Conservation (phyloP, 1,140 invertebrate species). For the Pseudobourletiella spinata region DNA sequence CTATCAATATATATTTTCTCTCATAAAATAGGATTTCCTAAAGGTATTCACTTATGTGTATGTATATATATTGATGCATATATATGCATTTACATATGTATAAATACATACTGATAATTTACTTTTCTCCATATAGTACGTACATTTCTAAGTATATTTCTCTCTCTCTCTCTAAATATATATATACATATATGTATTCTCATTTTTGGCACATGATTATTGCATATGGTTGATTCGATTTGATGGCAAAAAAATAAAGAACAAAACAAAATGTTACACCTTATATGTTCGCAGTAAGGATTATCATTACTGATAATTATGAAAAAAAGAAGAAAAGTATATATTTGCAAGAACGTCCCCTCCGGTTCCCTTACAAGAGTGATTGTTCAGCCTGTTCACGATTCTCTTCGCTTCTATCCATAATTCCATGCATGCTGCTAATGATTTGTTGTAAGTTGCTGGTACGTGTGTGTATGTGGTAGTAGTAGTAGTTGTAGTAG, state of each 20-base stretch:
- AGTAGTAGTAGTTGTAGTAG: too few relatives aligned
- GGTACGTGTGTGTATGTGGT: too few relatives aligned
- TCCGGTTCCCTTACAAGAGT: too few relatives aligned
- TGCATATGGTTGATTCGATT: not conserved
- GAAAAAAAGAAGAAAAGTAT: not conserved
- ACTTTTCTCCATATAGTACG: not conserved
- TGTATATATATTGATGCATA: too few relatives aligned
- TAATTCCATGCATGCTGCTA: too few relatives aligned
- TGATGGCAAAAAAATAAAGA: not conserved
- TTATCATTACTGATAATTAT: not conserved
- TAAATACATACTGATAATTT: not conserved
- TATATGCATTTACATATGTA: too few relatives aligned
- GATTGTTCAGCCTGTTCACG: too few relatives aligned
- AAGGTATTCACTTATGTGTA: not conserved
- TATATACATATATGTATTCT: not conserved
- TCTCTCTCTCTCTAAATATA: too few relatives aligned
- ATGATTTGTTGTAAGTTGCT: too few relatives aligned
- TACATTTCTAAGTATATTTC: not conserved
- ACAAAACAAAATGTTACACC: not conserved
- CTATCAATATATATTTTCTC: not conserved
- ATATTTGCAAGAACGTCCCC: not conserved
- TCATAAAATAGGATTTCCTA: not conserved
- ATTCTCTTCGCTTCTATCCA: too few relatives aligned
- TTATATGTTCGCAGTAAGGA: not conserved
- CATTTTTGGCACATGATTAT: not conserved